Conservation (phyloP, 2,797 vertebrate genomes). For the Orientallactaga sibirica region DNA sequence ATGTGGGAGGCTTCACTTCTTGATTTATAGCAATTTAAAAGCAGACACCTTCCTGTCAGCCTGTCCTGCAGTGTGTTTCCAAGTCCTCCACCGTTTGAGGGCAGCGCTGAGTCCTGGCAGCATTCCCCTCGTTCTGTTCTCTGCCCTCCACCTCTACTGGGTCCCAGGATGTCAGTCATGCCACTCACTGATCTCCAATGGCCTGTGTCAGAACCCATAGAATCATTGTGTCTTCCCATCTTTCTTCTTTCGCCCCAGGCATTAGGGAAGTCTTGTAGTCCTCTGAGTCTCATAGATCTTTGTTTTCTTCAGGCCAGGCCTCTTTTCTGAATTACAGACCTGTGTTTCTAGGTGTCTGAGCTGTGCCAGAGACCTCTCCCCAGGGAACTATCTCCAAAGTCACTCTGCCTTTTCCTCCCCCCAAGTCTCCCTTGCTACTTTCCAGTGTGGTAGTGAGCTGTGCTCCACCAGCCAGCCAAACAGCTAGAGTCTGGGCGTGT, state of each 20-base stretch:
- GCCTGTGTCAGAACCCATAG: accelerated
- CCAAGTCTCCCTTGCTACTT: not conserved
- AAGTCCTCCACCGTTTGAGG: not conserved
- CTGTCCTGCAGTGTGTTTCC: not conserved
- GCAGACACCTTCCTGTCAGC: not conserved
- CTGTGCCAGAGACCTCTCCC: not conserved
- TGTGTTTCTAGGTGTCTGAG: not conserved
- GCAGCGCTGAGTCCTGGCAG: not conserved
- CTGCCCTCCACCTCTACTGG: accelerated
- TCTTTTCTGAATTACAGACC: not conserved
- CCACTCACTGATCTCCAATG: accelerated
- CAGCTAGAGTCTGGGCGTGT: not conserved
- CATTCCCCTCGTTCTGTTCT: not conserved
- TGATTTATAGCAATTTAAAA: not conserved
- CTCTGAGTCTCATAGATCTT: not conserved
- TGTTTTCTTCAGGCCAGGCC: not conserved
- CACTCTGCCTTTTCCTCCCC: not conserved
- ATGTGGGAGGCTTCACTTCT: not conserved
- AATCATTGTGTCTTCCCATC: not conserved
- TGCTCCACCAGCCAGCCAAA: accelerated
- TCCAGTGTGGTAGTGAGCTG: not conserved
- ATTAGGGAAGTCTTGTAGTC: not conserved
- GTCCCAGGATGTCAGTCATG: not conserved
- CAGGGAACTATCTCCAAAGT: not conserved
- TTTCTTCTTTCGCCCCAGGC: not conserved